Conservation (phyloP, 2,797 vertebrate species). For the Bradypodion ventrale region DNA sequence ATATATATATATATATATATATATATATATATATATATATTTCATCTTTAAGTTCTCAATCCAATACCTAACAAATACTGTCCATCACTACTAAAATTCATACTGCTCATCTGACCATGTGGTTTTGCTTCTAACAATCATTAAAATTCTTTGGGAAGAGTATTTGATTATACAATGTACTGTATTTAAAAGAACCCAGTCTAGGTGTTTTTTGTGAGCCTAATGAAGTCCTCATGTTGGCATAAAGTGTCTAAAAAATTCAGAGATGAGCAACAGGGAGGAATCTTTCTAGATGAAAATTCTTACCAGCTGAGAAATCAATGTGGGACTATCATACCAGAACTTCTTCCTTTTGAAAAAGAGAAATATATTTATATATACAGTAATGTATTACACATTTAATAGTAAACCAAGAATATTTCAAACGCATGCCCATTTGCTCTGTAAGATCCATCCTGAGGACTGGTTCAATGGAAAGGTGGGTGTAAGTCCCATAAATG, state of each 20-base stretch:
- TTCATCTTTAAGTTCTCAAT: too few species aligned
- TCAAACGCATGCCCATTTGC: neutral
- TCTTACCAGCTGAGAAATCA: conserved; percentile 72
- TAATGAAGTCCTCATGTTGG: too few species aligned
- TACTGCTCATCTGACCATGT: too few species aligned
- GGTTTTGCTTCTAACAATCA: too few species aligned
- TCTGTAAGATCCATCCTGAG: neutral
- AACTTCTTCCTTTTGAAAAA: conserved; percentile 78
- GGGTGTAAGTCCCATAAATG: neutral
- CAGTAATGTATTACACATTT: neutral
- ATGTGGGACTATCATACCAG: conserved; percentile 79
- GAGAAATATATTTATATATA: conserved; percentile 22
- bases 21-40: too few species aligned
- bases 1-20: too few species aligned
- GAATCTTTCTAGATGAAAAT: accelerated
- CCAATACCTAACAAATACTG: too few species aligned
- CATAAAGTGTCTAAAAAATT: neutral
- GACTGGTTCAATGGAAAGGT: neutral
- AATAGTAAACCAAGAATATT: neutral
- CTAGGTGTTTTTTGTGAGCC: too few species aligned
- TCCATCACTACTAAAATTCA: too few species aligned
- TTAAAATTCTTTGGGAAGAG: too few species aligned
- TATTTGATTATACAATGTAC: too few species aligned
- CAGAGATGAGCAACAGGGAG: neutral
- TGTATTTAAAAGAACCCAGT: too few species aligned